A percentile compares a stretch with the other conserved stretches of the same genome.
phyloP scores from a whole-genome alignment of 2,797 vertebrate species.

The Decapterus maruadsi region DNA sequence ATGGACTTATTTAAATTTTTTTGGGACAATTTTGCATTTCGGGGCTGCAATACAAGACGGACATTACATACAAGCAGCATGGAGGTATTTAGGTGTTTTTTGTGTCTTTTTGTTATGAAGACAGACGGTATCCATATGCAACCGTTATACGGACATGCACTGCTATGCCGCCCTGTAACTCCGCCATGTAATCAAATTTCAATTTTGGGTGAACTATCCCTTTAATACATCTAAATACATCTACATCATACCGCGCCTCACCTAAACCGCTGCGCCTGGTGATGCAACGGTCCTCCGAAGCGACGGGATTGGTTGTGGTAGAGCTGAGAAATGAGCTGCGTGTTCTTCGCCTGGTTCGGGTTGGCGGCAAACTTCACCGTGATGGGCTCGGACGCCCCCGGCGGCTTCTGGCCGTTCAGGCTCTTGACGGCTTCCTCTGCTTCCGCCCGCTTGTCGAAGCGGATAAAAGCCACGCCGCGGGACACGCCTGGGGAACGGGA shows the following conservation, averaged over 20 bases:
- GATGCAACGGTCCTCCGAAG: conserved; percentile 96
- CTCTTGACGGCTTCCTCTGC: conserved; percentile 97
- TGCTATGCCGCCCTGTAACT: too few species aligned
- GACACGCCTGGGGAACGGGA: conserved; percentile 87
- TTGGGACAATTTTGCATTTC: too few species aligned
- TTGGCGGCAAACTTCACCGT: conserved; percentile 98
- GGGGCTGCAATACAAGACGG: too few species aligned
- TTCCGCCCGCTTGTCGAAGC: conserved; percentile 96
- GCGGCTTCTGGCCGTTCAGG: conserved; percentile 97
- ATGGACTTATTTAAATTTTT: too few species aligned
- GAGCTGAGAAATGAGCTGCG: conserved; percentile 95
- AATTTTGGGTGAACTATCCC: too few species aligned
- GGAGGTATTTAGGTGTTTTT: too few species aligned
- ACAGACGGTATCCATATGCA: too few species aligned
- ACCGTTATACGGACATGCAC: too few species aligned
- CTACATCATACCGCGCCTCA: conserved; percentile 54
- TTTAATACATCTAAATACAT: background rate
- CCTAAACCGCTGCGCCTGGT: conserved; percentile 99
- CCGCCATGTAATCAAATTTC: too few species aligned
- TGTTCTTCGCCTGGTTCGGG: conserved; percentile 97
- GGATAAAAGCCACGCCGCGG: conserved; percentile 97
- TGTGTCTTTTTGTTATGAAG: too few species aligned
- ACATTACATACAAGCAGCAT: too few species aligned
- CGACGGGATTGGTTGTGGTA: conserved; percentile 96
- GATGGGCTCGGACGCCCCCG: conserved; percentile 94